Evolutionary conservation across 2,797 vertebrate species (phyloP).

Genomic region (Ctenopoma multispine): DNA sequence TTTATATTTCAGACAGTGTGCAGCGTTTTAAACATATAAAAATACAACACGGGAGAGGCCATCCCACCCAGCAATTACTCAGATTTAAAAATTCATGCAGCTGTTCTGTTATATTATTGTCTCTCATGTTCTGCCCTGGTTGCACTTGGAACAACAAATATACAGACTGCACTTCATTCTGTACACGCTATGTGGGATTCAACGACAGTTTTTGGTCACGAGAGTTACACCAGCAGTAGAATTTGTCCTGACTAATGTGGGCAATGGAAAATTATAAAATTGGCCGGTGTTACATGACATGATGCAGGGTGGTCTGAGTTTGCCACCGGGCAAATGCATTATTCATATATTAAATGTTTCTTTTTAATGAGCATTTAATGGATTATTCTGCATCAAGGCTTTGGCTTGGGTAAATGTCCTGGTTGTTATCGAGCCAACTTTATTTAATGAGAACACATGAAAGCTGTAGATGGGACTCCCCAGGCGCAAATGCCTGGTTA

Average conservation of each 20-base stretch:
- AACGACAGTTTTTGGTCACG: background rate
- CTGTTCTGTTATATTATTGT: conserved; percentile 16
- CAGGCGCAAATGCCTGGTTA: conserved; percentile 8
- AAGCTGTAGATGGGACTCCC: conserved; percentile 10
- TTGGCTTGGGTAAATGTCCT: conserved; percentile 58
- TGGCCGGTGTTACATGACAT: conserved; percentile 44
- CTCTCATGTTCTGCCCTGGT: background rate
- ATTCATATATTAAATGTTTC: conserved; percentile 76
- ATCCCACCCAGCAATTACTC: conserved; percentile 1
- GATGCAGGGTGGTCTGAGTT: conserved; percentile 45
- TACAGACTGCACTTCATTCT: background rate
- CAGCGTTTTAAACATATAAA: background rate
- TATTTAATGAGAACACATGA: conserved; percentile 31
- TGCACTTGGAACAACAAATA: conserved; percentile 4
- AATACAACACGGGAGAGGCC: background rate
- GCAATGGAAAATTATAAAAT: conserved; percentile 41
- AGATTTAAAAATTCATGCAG: background rate
- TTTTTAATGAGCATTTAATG: conserved; percentile 75
- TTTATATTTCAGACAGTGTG: background rate
- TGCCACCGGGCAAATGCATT: conserved; percentile 77
- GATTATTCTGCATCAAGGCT: conserved; percentile 77
- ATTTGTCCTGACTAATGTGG: conserved; percentile 25
- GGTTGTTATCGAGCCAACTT: conserved; percentile 53
- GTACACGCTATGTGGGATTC: background rate
- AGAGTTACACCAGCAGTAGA: conserved; percentile 9